Evolutionary conservation across 1,140 invertebrate genomes (phyloP).

Genomic region (Drosophila punjabiensis): DNA sequence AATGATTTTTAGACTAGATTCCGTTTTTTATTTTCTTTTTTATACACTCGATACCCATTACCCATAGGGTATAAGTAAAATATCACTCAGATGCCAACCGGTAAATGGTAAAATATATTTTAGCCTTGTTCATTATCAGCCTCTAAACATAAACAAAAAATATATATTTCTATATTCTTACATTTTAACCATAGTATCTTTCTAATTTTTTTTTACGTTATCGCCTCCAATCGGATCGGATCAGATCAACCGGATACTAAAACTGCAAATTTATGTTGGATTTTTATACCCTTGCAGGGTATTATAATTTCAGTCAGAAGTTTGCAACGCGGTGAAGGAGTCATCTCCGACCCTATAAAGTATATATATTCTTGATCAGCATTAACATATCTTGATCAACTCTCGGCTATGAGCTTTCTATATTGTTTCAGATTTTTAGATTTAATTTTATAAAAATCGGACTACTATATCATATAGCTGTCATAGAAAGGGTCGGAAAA

Average conservation of each 20-base stretch:
- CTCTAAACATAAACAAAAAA: background rate
- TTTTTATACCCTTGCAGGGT: no score
- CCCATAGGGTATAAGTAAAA: background rate
- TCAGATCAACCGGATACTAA: background rate
- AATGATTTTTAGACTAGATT: slow-evolving; percentile 69
- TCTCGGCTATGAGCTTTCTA: no score
- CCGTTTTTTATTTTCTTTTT: slow-evolving; percentile 29
- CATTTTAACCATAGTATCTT: background rate
- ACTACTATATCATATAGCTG: no score
- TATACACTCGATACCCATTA: background rate
- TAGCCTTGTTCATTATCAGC: background rate
- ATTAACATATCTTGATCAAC: no score
- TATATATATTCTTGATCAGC: no score
- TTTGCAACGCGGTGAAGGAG: no score
- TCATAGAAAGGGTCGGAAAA: no score
- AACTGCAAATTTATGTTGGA: no score
- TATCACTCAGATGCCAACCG: background rate
- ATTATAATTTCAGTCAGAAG: no score
- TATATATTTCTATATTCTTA: background rate
- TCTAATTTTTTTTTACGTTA: background rate
- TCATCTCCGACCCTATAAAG: no score
- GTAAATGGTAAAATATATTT: background rate
- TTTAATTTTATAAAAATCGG: no score
- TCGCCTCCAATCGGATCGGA: background rate
- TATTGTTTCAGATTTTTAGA: no score